Base-by-base conservation (phyloP, 2,888 invertebrate genomes). In the Thalpophila matura region DNA sequence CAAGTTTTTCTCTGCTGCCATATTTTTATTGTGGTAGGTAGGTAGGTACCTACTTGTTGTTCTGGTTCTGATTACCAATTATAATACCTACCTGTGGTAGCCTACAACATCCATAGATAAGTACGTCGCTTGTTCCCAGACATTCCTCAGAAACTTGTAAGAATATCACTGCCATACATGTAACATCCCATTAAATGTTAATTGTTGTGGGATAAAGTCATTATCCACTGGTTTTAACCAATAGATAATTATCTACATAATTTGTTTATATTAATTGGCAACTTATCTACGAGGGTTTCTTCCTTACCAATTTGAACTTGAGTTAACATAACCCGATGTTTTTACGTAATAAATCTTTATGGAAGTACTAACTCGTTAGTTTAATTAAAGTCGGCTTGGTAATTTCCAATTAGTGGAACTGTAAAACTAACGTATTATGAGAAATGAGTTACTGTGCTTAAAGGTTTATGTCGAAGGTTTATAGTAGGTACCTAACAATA, bases 341-440 rank as follows among this genome's bases (percentile, higher is more conserved):
- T 45, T 42, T 35, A 40, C 24, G 10, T 49, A 42, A 33, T 71
- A 55, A 46, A 40, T 45, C 14, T 42, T 31, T 53, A 63, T 31
- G 22, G 29, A 29, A 53, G 20, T 24, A 31, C 10, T 45, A 46
- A 31, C 51, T 76, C 51, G 54, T 56, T 57, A 27, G 35, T 57
- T 47, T 50, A 71, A 71, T 57, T 60, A 64, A 56, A 38, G 49
- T 10, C 10, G 29, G 10, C 27, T 53, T 27, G 42, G 59, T 63
- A 58, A 63, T 67, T 74, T 53, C 75, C 66, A 74, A 74, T 78
- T 64, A 75, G 56, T 47, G 31, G 31, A 38, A 68, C 33, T 45
- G 55, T 47, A 55, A 33, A 49, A 66, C n/a, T 37, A 42, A 46
- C 24, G 38, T 45, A 50, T 10, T 54, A 62, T 5, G 12, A 43